Evolutionary conservation across 2,888 invertebrate genomes (phyloP).

Genomic region (Anthrax anthrax): DNA sequence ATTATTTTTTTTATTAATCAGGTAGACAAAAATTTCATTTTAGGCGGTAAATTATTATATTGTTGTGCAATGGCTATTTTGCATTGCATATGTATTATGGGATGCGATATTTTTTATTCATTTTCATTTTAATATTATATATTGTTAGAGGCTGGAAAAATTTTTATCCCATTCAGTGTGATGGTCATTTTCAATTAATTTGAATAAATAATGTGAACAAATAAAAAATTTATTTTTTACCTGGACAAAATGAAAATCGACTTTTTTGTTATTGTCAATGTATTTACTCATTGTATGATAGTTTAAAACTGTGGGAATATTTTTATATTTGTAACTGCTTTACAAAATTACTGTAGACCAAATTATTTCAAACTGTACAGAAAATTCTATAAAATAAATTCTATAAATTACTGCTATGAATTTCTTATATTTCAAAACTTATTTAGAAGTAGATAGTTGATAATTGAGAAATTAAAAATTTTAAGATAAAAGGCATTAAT

Average conservation of each 20-base stretch:
- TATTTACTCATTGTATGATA: too few species aligned
- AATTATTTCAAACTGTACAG: too few species aligned
- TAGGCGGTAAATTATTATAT: neutral
- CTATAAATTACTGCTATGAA: too few species aligned
- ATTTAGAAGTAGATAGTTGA: too few species aligned
- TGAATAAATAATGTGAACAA: neutral
- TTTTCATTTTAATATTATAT: neutral
- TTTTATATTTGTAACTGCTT: too few species aligned
- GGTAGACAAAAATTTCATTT: neutral
- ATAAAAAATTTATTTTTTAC: neutral
- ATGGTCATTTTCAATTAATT: neutral
- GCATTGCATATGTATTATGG: neutral
- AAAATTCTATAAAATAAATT: too few species aligned
- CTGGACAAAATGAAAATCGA: neutral
- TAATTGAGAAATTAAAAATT: too few species aligned
- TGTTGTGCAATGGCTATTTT: neutral
- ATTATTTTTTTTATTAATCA: neutral
- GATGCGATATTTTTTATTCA: neutral
- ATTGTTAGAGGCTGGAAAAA: too few species aligned
- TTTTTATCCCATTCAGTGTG: neutral
- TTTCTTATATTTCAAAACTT: too few species aligned
- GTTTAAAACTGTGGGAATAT: neutral
- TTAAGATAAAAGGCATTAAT: too few species aligned
- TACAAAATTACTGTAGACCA: too few species aligned
- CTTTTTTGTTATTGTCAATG: neutral